A percentile compares a stretch with the other conserved stretches of the same genome.
These are phyloP conservation scores for Blennius ocellaris DNA, from an alignment of 2,113 vertebrate genomes.

Conservation along the genomic window DNA sequence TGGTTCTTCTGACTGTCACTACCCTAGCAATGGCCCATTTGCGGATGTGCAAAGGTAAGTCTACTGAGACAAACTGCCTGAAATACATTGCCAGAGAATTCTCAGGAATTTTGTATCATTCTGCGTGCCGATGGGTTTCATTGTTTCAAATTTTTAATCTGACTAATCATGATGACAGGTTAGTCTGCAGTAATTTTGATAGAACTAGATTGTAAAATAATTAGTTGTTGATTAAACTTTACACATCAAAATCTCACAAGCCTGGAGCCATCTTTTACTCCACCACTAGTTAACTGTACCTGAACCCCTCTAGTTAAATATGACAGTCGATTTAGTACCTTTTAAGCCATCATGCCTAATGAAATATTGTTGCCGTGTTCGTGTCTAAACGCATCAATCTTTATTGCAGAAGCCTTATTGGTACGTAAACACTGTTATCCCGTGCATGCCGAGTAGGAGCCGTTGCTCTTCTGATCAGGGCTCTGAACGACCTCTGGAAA, in stretches of 20 bases:
- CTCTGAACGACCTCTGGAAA: slow-evolving; percentile 34
- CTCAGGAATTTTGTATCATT: too few species aligned
- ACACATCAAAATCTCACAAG: slow-evolving; percentile 1
- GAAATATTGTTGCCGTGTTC: background rate
- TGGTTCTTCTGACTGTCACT: too few species aligned
- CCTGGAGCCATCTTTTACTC: slow-evolving; percentile 1
- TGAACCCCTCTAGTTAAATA: background rate
- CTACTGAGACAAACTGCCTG: too few species aligned
- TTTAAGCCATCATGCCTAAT: background rate
- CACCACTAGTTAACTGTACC: background rate
- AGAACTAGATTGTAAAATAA: background rate
- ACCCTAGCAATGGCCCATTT: too few species aligned
- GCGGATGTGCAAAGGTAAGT: too few species aligned
- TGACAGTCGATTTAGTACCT: background rate
- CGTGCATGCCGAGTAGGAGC: background rate
- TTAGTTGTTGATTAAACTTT: background rate
- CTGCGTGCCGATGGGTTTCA: too few species aligned
- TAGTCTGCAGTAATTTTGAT: too few species aligned
- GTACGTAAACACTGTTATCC: slow-evolving; percentile 1
- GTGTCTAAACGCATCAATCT: background rate
- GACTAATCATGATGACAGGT: too few species aligned
- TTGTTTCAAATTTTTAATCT: too few species aligned
- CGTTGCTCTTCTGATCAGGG: slow-evolving; percentile 23
- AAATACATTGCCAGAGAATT: too few species aligned
- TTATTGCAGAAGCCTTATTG: background rate